These are phyloP conservation scores for Poecilia latipinna DNA, from an alignment of 2,113 vertebrate species.

Conservation along the genomic window DNA sequence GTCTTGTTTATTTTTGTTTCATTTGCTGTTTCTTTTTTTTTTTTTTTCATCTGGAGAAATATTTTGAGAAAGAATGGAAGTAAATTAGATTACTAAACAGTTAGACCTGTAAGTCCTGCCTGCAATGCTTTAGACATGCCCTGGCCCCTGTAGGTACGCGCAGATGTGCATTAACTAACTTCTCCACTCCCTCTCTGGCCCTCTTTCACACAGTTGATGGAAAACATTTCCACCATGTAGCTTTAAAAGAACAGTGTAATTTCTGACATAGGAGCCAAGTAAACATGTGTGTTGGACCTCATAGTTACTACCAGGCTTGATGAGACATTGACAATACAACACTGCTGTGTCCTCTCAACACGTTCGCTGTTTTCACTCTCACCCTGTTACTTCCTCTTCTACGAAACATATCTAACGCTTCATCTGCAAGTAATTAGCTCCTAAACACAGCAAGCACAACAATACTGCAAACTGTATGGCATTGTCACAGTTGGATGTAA, in stretches of 20 bases:
- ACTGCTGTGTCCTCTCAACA: slow-evolving; percentile 38
- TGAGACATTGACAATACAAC: slow-evolving; percentile 37
- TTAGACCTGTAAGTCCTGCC: slow-evolving; percentile 47
- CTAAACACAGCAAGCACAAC: slow-evolving; percentile 62
- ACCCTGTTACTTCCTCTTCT: slow-evolving; percentile 31
- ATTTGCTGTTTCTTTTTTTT: slow-evolving; percentile 63
- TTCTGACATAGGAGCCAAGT: slow-evolving; percentile 14
- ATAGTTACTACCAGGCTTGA: slow-evolving; percentile 34
- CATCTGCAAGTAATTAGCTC: slow-evolving; percentile 78
- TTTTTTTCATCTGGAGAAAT: slow-evolving; percentile 52
- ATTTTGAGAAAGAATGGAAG: slow-evolving; percentile 49
- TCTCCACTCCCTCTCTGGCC: neutral
- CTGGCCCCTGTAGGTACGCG: slow-evolving; percentile 4
- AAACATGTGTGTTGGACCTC: slow-evolving; percentile 33
- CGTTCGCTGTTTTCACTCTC: slow-evolving; percentile 40
- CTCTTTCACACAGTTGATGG: slow-evolving; percentile 22
- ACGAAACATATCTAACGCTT: slow-evolving; percentile 46
- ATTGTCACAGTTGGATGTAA: slow-evolving; percentile 64
- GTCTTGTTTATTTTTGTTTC: slow-evolving; percentile 62
- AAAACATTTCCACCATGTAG: neutral
- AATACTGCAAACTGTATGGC: slow-evolving; percentile 72
- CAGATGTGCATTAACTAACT: slow-evolving; percentile 11
- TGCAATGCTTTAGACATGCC: slow-evolving; percentile 6
- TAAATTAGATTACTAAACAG: slow-evolving; percentile 69
- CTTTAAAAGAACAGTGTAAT: slow-evolving; percentile 1